Conservation (phyloP, 2,113 vertebrate genomes). For the Falcunculus frontatus region DNA sequence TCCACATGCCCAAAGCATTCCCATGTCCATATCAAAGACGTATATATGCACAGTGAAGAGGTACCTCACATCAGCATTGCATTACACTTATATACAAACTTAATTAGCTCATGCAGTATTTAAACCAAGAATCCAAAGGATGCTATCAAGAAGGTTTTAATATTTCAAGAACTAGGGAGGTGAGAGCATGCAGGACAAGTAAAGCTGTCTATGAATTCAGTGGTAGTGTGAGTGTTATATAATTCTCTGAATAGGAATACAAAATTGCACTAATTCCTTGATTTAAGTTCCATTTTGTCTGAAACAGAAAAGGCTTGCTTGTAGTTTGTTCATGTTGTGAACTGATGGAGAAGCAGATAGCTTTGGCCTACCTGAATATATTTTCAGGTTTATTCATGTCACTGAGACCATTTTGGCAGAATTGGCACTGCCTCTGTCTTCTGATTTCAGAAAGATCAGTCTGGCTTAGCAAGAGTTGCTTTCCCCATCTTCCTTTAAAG, state of each 20-base stretch:
- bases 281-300: neutral
- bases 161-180: neutral
- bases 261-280: constrained; percentile 4
- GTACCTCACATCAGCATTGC: neutral
- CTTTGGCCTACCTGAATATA: neutral
- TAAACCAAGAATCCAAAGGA: neutral
- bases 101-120: neutral
- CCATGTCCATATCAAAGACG: neutral
- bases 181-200: neutral
- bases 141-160: neutral
- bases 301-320: neutral
- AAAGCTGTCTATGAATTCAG: neutral
- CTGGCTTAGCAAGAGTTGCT: neutral
- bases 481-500: neutral
- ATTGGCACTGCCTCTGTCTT: neutral
- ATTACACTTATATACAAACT: neutral
- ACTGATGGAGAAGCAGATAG: neutral
- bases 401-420: neutral
- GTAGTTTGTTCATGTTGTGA: neutral
- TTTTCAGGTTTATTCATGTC: neutral
- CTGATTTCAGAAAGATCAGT: neutral
- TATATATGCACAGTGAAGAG: neutral
- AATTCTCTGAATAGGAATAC: neutral
- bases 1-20: neutral
- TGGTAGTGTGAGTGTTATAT: rapidly evolving